A percentile compares a stretch with the other conserved stretches of the same genome.
These are phyloP conservation scores for Propithecus perrieri DNA, from an alignment of 2,797 vertebrate genomes.

Conservation along the genomic window DNA sequence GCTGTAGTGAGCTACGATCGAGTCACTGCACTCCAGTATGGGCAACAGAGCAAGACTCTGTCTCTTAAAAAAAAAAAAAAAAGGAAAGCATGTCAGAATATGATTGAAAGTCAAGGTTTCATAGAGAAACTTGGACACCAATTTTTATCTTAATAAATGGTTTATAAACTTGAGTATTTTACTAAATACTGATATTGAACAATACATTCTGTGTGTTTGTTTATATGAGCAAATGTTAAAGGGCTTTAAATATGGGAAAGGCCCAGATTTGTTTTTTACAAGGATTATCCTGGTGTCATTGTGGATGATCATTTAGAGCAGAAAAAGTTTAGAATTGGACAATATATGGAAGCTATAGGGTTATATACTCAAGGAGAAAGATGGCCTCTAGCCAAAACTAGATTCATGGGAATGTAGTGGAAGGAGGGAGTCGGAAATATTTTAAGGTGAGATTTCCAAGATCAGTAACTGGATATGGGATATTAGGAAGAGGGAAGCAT, in stretches of 20 bases:
- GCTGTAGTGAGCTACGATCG: not conserved
- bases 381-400: not conserved
- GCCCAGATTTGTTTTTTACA: not conserved
- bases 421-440: not conserved
- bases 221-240: not conserved
- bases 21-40: not conserved
- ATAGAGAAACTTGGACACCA: not conserved
- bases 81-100: not conserved
- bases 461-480: not conserved
- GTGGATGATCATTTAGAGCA: not conserved
- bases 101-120: not conserved
- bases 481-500: not conserved
- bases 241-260: not conserved
- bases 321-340: not conserved
- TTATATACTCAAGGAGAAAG: not conserved
- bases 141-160: slow-evolving; percentile 25
- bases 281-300: not conserved
- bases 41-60: not conserved
- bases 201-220: not conserved
- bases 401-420: not conserved
- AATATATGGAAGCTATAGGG: not conserved
- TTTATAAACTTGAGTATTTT: not conserved
- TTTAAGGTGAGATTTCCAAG: not conserved
- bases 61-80: not conserved
- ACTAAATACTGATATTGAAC: not conserved